Conservation (phyloP, 1,140 invertebrate species). For the Helicorthomorpha holstii region DNA sequence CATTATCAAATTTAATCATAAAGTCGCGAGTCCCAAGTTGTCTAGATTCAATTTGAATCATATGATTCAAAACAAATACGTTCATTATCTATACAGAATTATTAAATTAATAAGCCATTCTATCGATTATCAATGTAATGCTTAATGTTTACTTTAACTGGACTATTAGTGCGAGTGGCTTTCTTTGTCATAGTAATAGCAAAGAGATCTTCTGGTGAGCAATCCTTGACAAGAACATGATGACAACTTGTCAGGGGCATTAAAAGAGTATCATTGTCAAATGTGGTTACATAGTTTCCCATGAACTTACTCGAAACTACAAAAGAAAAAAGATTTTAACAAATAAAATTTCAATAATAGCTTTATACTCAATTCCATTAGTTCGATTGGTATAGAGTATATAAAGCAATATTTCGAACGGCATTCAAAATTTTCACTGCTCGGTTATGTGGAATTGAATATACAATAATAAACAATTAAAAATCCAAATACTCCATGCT, state of each 20-base stretch:
- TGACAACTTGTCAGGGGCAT: neutral
- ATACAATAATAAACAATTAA: too few relatives aligned
- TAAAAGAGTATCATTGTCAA: neutral
- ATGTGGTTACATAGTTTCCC: neutral
- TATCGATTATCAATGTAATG: neutral
- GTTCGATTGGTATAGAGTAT: too few relatives aligned
- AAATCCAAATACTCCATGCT: too few relatives aligned
- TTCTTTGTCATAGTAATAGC: neutral
- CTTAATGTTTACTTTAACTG: neutral
- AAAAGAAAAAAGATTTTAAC: too few relatives aligned
- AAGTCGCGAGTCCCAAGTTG: neutral
- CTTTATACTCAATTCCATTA: too few relatives aligned
- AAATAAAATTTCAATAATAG: too few relatives aligned
- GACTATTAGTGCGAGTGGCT: neutral
- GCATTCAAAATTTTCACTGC: too few relatives aligned
- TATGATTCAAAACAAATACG: neutral
- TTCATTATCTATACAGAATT: neutral
- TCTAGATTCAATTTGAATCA: neutral
- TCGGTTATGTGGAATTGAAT: too few relatives aligned
- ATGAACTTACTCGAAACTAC: neutral
- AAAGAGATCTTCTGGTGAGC: neutral
- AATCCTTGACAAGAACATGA: neutral
- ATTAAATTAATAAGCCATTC: neutral
- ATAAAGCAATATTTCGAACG: too few relatives aligned
- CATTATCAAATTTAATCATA: too few relatives aligned